These are phyloP conservation scores for Pseudobourletiella spinata DNA, from an alignment of 1,140 invertebrate genomes.

Conservation along the genomic window DNA sequence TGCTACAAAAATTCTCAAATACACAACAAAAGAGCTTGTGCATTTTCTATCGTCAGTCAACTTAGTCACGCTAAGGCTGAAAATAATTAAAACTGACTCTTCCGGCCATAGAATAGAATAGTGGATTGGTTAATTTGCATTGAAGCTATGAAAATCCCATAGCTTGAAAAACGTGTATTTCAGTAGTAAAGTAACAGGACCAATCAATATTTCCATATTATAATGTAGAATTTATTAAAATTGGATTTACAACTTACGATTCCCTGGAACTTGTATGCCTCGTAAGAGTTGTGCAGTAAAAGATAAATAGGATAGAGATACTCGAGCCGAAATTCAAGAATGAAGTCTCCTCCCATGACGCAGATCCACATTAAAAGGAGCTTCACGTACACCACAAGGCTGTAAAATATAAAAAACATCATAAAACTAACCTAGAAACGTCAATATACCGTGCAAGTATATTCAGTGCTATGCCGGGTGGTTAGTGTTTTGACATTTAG, in stretches of 20 bases:
- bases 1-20: no score
- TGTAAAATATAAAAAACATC: conserved; percentile 43
- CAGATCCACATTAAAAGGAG: conserved; percentile 91
- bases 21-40: no score
- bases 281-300: conserved; percentile 88
- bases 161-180: no score
- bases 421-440: background rate
- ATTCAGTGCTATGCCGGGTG: background rate
- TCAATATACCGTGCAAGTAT: background rate
- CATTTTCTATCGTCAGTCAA: no score
- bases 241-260: conserved; percentile 79
- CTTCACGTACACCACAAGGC: conserved; percentile 89
- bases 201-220: no score
- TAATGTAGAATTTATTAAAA: background rate
- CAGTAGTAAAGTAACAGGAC: no score
- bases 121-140: no score
- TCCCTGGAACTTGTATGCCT: conserved; percentile 98
- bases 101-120: no score
- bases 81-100: no score
- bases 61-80: no score
- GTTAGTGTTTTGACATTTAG: background rate
- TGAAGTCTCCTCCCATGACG: conserved; percentile 91
- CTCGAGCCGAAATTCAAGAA: conserved; percentile 98
- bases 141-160: no score
- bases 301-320: conserved; percentile 99